Evolutionary conservation across 2,113 vertebrate species (phyloP), one percentile per base, ranked within the genome.

Genomic region (Caretta caretta): DNA sequence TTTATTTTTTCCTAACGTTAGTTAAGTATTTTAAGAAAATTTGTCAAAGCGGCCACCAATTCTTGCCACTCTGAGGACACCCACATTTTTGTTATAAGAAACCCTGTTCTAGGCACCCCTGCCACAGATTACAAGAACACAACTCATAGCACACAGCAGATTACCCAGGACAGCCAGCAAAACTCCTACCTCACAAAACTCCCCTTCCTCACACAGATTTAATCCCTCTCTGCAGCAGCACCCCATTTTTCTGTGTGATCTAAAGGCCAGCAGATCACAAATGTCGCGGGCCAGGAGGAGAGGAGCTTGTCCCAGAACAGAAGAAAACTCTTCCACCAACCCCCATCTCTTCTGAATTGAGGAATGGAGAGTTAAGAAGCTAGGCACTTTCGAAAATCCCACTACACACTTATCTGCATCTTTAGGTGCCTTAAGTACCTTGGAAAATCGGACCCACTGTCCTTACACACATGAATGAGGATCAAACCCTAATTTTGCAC

Each of bases 381-480:
- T 69, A 69, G 62, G 14, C 12, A 35, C 3, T 4, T 90, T 46
- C 76, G 10, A 84, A 95, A 95, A 89, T 24, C 10, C 38, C 35
- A 42, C 38, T 17, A 80, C 9, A 46, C 84, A 38, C 20, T 84
- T 80, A 87, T 38, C 51, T 17, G 88, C 10, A 62, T 62, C 42
- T 80, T 87, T 29, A 69, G 87, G 56, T 25, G 84, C 2, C 38
- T 35, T 35, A n/a, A 65, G 9, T 65, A n/a, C 10, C 46, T 80
- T 86, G 53, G 92, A 88, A 95, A 90, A 84, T 2, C 79, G 4
- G 14, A 19, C 35, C 94, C 56, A 81, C 27, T 17, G 72, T 78
- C 72, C 31, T 92, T 86, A 42, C 72, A 79, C 90, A 93, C 93
- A 35, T 80, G 92, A 86, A 84, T 62, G 91, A 90, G 25, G 54